Evolutionary conservation across 2,888 invertebrate species (phyloP).

Genomic region (Euplagia quadripunctaria): DNA sequence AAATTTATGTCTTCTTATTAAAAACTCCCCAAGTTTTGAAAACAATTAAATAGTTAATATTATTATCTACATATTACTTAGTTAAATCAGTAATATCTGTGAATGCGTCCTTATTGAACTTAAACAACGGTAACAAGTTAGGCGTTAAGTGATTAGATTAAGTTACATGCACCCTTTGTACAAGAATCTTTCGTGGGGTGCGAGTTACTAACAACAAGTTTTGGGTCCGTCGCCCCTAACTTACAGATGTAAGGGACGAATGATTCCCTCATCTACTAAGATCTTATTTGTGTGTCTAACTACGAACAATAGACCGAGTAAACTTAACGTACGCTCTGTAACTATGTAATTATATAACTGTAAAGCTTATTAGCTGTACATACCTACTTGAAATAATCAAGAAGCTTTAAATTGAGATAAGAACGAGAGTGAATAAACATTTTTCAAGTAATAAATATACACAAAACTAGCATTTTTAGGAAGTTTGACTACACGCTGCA

Average conservation of each 20-base stretch:
- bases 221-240: conserved; percentile 81
- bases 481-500: background rate
- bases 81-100: background rate
- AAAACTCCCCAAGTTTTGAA: background rate
- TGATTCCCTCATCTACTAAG: conserved; percentile 69
- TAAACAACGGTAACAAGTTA: conserved; percentile 57
- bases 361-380: conserved; percentile 19
- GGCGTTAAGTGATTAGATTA: conserved; percentile 59
- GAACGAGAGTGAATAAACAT: too few species aligned
- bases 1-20: too few species aligned
- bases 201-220: conserved; percentile 69
- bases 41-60: too few species aligned
- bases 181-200: conserved; percentile 62
- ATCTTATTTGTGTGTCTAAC: conserved; percentile 71
- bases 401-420: background rate
- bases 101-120: conserved; percentile 42
- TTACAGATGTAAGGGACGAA: conserved; percentile 75
- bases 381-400: background rate
- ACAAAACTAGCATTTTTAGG: background rate
- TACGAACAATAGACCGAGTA: conserved; percentile 65
- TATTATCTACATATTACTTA: background rate
- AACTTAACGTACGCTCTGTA: conserved; percentile 36
- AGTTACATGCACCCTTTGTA: conserved; percentile 57
- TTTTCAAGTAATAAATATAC: background rate
- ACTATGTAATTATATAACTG: conserved; percentile 11